These are phyloP conservation scores for Lucinisca nassula DNA, from an alignment of 2,888 invertebrate species.

Conservation along the genomic window DNA sequence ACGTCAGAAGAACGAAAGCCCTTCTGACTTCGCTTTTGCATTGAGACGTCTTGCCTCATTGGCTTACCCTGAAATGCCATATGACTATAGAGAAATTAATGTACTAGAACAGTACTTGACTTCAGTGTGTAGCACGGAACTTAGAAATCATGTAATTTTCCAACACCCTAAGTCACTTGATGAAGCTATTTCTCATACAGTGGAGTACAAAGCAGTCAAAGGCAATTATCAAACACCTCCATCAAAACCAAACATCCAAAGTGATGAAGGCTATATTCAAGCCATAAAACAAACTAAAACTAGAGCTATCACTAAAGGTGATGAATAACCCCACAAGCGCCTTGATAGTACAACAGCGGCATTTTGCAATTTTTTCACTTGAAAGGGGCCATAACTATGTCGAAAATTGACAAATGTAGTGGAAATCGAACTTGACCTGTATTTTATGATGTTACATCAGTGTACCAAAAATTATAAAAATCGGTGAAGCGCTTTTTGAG, in stretches of 20 bases:
- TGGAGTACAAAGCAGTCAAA: slow-evolving; percentile 11
- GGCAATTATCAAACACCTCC: not conserved
- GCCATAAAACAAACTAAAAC: not conserved
- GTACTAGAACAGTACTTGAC: not conserved
- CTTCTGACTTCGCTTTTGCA: not conserved
- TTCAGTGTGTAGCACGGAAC: not conserved
- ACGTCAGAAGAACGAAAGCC: not conserved
- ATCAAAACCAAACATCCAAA: not conserved
- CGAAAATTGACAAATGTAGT: too few relatives aligned
- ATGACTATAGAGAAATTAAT: slow-evolving; percentile 11
- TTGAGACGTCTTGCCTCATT: not conserved
- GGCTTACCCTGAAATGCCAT: too few relatives aligned
- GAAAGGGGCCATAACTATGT: too few relatives aligned
- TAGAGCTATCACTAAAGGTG: too few relatives aligned
- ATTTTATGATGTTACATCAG: too few relatives aligned
- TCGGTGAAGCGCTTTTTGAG: too few relatives aligned
- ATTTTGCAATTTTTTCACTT: too few relatives aligned
- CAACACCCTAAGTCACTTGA: not conserved
- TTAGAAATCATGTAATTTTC: not conserved
- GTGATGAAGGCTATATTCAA: not conserved
- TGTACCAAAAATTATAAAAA: too few relatives aligned
- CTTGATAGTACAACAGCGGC: too few relatives aligned
- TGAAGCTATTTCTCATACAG: not conserved
- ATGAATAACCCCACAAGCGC: too few relatives aligned
- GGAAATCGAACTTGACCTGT: too few relatives aligned